phyloP scores from a whole-genome alignment of 2,888 invertebrate genomes.

The Shargacucullia verbasci region DNA sequence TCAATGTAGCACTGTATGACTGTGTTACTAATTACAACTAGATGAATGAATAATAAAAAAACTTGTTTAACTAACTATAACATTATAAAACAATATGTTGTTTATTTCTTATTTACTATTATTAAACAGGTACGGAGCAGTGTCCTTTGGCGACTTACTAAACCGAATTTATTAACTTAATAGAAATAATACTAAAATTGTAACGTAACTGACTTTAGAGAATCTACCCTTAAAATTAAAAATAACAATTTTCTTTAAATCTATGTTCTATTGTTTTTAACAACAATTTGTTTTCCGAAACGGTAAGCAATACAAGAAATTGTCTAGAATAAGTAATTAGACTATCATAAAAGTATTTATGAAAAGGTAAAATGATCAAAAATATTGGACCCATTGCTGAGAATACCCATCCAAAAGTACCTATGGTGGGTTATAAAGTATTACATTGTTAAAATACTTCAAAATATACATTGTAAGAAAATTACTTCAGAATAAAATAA shows the following conservation, averaged over 20 bases:
- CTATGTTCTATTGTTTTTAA: background rate
- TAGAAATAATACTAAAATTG: slow-evolving; percentile 17
- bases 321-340: background rate
- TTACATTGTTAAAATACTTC: slow-evolving; percentile 15
- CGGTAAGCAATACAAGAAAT: slow-evolving; percentile 1
- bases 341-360: background rate
- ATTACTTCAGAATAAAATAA: slow-evolving; percentile 3
- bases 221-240: slow-evolving; percentile 5
- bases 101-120: slow-evolving; percentile 4
- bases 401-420: slow-evolving; percentile 19
- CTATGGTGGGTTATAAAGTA: slow-evolving; percentile 41
- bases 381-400: slow-evolving; percentile 39
- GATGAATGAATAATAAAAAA: too few species aligned
- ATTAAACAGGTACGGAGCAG: slow-evolving; percentile 36
- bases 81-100: too few species aligned
- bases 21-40: too few species aligned
- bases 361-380: slow-evolving; percentile 34
- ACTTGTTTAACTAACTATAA: too few species aligned
- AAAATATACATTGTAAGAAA: slow-evolving; percentile 31
- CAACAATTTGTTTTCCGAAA: slow-evolving; percentile 1
- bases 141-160: slow-evolving; percentile 14
- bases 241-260: slow-evolving; percentile 2
- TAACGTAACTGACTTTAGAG: slow-evolving; percentile 11
- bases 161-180: background rate
- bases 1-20: too few species aligned